Percentiles rank a stretch among this genome's conserved stretches.
Conservation (phyloP, 2,113 vertebrate species). For the Chaenogobius annularis region DNA sequence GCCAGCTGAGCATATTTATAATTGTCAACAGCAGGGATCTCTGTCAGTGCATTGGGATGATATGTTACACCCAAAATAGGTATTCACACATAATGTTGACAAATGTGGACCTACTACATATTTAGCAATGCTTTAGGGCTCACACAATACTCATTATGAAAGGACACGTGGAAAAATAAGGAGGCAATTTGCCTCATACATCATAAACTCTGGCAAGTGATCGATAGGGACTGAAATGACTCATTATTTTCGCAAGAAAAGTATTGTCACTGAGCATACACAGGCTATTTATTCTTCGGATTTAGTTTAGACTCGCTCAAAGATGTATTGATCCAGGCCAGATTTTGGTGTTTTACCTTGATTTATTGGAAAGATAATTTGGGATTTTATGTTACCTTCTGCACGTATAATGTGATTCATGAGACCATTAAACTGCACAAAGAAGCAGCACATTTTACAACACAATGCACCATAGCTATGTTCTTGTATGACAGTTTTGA, state of each 20-base stretch:
- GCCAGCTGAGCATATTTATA: constrained; percentile 60
- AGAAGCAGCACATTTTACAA: constrained; percentile 13
- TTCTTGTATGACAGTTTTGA: constrained; percentile 30
- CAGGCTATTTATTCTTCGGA: neutral
- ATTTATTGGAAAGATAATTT: constrained; percentile 4
- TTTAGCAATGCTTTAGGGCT: neutral
- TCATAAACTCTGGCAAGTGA: constrained; percentile 6
- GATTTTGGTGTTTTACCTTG: neutral
- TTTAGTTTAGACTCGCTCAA: neutral
- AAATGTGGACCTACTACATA: neutral
- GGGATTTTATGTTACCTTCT: constrained; percentile 17
- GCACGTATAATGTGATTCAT: constrained; percentile 11
- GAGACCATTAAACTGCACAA: constrained; percentile 5
- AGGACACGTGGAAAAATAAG: constrained; percentile 6
- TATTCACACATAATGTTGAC: constrained; percentile 1
- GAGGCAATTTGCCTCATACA: constrained; percentile 1
- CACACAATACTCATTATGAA: neutral
- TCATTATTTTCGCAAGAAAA: neutral
- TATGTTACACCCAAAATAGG: constrained; percentile 12
- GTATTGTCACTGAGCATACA: neutral
- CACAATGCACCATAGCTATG: neutral
- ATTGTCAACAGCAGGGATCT: constrained; percentile 40
- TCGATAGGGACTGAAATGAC: neutral
- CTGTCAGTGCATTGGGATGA: constrained; percentile 16
- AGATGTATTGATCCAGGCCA: constrained; percentile 7